Percentiles rank a stretch among this genome's conserved stretches.
phyloP scores from a whole-genome alignment of 2,888 invertebrate genomes.

The Acronicta aceris region DNA sequence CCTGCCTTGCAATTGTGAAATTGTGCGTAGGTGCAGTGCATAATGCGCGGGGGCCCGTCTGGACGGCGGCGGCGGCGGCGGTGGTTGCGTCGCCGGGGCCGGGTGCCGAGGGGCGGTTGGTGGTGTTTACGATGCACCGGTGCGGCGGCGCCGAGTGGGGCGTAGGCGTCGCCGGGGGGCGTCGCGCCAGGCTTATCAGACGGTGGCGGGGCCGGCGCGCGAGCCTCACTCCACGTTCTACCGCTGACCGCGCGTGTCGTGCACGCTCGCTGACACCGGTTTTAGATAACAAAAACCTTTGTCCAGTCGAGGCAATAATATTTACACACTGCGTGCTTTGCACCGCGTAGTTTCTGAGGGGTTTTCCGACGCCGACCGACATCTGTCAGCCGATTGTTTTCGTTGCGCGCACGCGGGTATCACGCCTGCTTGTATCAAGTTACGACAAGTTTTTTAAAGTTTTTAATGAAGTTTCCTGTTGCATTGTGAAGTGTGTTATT shows the following conservation, averaged over 20 bases:
- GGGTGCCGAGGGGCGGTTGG: slow-evolving; percentile 81
- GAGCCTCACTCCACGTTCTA: slow-evolving; percentile 86
- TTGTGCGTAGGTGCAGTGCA: slow-evolving; percentile 84
- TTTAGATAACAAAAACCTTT: slow-evolving; percentile 89
- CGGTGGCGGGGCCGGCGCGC: slow-evolving; percentile 87
- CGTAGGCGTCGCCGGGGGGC: slow-evolving; percentile 89
- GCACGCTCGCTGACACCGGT: slow-evolving; percentile 82
- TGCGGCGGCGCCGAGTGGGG: slow-evolving; percentile 84
- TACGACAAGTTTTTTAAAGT: slow-evolving; percentile 80
- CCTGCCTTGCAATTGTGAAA: slow-evolving; percentile 79
- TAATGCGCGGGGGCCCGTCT: slow-evolving; percentile 82
- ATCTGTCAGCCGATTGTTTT: slow-evolving; percentile 84
- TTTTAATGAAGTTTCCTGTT: slow-evolving; percentile 68
- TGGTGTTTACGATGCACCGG: slow-evolving; percentile 84
- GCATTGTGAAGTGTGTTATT: slow-evolving; percentile 73
- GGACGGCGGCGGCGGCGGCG: slow-evolving; percentile 67
- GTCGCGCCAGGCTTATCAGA: slow-evolving; percentile 89
- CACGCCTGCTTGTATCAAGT: slow-evolving; percentile 79
- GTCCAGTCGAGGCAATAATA: slow-evolving; percentile 87
- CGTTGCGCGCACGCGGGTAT: slow-evolving; percentile 83
- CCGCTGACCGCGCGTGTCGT: slow-evolving; percentile 84
- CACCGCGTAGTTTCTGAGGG: slow-evolving; percentile 84
- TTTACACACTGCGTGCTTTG: slow-evolving; percentile 81
- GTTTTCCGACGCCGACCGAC: slow-evolving; percentile 84
- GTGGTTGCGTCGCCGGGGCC: slow-evolving; percentile 64